Conservation (phyloP, 2,888 invertebrate species). For the Tiliacea citrago region DNA sequence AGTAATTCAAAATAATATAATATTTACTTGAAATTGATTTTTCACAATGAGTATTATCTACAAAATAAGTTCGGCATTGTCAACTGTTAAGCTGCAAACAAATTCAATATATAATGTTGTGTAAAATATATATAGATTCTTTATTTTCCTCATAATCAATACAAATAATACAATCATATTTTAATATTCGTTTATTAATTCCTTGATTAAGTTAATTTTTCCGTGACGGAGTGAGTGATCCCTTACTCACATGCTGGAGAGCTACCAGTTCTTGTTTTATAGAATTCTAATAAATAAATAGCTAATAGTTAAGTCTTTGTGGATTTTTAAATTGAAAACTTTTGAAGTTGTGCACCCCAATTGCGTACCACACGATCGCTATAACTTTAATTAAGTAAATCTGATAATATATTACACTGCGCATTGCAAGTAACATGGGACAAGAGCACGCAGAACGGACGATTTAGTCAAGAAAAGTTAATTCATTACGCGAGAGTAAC, state of each 20-base stretch:
- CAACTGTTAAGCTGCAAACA: conserved; percentile 38
- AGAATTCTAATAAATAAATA: conserved; percentile 41
- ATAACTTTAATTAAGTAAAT: not conserved
- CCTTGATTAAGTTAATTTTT: conserved; percentile 33
- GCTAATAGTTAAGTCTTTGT: conserved; percentile 18
- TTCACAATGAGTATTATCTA: conserved; percentile 54
- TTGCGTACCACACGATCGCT: conserved; percentile 4
- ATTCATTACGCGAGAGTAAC: not conserved
- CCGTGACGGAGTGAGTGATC: conserved; percentile 7
- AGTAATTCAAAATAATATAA: conserved; percentile 23
- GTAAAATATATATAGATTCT: conserved; percentile 16
- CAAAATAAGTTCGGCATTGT: conserved; percentile 38
- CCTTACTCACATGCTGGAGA: conserved; percentile 24
- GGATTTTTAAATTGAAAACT: conserved; percentile 22
- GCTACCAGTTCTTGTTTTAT: conserved; percentile 24
- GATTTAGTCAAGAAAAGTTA: not conserved
- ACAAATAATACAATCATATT: conserved; percentile 48
- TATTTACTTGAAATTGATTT: conserved; percentile 44
- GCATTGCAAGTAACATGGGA: not conserved
- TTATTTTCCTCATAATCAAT: conserved; percentile 19
- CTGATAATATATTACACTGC: not conserved
- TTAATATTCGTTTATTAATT: conserved; percentile 43
- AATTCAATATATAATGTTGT: conserved; percentile 59
- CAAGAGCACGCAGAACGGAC: too few species aligned
- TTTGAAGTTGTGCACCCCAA: conserved; percentile 21